These are phyloP conservation scores for Peromyscus nudipes DNA, from an alignment of 2,797 vertebrate genomes.

Conservation along the genomic window DNA sequence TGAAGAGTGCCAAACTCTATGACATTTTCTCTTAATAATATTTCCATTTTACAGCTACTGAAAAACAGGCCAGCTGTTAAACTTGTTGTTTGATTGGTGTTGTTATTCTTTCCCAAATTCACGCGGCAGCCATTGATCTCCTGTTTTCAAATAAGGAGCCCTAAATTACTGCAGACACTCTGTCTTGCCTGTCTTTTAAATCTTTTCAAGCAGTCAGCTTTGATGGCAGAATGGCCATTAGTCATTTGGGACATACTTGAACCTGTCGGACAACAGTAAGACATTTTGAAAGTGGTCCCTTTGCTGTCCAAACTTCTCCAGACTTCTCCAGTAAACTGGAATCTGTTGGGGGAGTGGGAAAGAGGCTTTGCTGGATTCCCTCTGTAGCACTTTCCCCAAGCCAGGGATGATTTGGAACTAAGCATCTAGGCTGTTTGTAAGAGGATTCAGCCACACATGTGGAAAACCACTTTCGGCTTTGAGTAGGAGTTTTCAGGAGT, in stretches of 20 bases:
- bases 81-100: background rate
- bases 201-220: slow-evolving; percentile 36
- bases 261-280: background rate
- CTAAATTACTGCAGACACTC: slow-evolving; percentile 66
- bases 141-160: slow-evolving; percentile 64
- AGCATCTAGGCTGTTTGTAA: background rate
- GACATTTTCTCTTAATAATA: slow-evolving; percentile 71
- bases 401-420: background rate
- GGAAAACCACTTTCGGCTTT: background rate
- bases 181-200: slow-evolving; percentile 55
- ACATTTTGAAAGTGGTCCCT: background rate
- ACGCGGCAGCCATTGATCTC: slow-evolving; percentile 50
- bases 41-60: slow-evolving; percentile 68
- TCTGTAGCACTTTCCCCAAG: background rate
- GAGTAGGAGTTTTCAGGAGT: background rate
- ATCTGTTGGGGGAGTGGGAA: background rate
- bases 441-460: background rate
- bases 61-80: slow-evolving; percentile 75
- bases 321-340: background rate
- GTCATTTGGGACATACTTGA: background rate
- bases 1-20: slow-evolving; percentile 22
- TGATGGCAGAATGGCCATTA: slow-evolving; percentile 33
- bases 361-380: background rate
- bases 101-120: slow-evolving; percentile 74
- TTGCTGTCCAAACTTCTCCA: background rate